Percentiles rank a stretch among this genome's conserved stretches.
These are phyloP conservation scores for Sesamia nonagrioides DNA, from an alignment of 1,140 invertebrate species.

Conservation along the genomic window DNA sequence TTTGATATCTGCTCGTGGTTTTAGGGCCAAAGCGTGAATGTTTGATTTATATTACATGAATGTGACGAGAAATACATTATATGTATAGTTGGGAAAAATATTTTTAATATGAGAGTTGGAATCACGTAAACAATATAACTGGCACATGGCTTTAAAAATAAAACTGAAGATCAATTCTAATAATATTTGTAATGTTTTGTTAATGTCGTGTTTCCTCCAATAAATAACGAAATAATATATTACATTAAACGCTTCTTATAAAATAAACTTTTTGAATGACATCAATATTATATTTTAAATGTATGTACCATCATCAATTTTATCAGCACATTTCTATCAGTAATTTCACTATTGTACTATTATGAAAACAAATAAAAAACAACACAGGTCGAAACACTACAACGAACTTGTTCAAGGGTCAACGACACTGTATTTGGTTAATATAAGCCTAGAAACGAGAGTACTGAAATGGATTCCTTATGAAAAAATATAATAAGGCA, in stretches of 20 bases:
- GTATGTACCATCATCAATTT: no score
- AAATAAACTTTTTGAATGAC: no score
- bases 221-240: background rate
- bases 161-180: background rate
- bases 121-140: background rate
- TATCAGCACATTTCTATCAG: background rate
- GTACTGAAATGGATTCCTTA: background rate
- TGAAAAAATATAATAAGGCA: background rate
- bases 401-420: background rate
- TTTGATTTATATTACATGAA: no score
- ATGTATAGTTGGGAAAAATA: no score
- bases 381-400: background rate
- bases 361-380: background rate
- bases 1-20: no score
- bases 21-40: no score
- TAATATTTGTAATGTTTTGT: background rate
- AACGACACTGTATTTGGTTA: background rate
- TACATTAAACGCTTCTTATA: no score
- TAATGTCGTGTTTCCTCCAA: background rate
- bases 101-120: no score
- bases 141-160: background rate
- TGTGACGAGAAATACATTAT: no score
- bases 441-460: background rate
- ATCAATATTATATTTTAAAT: no score
- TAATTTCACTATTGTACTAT: background rate